These are phyloP conservation scores for Hystrix brachyura DNA, from an alignment of 2,113 vertebrate genomes.

Conservation along the genomic window DNA sequence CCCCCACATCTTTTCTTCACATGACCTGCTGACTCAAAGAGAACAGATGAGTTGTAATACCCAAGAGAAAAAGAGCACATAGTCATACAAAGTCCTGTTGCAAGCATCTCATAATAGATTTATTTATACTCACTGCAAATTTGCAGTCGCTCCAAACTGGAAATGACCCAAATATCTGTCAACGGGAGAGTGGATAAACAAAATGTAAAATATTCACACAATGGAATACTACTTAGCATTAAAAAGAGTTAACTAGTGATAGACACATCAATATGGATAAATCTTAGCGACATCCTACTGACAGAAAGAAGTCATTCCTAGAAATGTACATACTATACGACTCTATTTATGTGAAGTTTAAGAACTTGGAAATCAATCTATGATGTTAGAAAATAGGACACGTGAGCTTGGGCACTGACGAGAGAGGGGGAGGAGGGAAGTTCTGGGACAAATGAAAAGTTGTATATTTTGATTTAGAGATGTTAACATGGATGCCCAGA, in stretches of 20 bases:
- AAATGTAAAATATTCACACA: not conserved
- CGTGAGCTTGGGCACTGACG: not conserved
- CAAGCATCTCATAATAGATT: not conserved
- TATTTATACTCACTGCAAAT: not conserved
- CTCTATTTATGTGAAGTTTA: not conserved
- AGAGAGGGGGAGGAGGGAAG: not conserved
- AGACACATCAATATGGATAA: not conserved
- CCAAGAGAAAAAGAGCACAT: not conserved
- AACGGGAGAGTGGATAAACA: not conserved
- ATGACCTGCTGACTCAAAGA: not conserved
- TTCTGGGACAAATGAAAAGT: not conserved
- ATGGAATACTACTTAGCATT: not conserved
- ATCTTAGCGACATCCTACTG: not conserved
- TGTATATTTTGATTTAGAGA: not conserved
- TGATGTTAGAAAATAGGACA: not conserved
- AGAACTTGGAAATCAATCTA: not conserved
- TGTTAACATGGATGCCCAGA: not conserved
- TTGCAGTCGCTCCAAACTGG: constrained; percentile 24
- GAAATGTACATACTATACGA: not conserved
- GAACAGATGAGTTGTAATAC: not conserved
- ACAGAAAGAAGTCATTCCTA: not conserved
- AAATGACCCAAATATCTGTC: not conserved
- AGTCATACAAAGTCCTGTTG: not conserved
- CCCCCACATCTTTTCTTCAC: not conserved
- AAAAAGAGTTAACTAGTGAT: constrained; percentile 16